Evolutionary conservation across 2,797 vertebrate species (phyloP), one percentile per base, ranked within the genome.

Genomic region (Coreius guichenoti): DNA sequence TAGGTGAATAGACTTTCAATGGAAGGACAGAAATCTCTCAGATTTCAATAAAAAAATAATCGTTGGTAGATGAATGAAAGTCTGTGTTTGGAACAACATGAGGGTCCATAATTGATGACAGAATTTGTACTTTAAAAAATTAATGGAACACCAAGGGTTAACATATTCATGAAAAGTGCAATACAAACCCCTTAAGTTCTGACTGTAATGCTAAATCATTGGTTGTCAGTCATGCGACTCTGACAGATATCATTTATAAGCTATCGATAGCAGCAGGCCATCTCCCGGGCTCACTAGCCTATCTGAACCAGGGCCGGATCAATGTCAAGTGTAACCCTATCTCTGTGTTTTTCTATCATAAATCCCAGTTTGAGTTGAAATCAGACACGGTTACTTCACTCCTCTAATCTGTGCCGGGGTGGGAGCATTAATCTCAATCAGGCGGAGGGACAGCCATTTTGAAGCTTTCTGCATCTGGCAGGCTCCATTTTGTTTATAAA

Each of bases 401-500:
- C 76, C 76, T 85, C 68, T 85, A 85, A 85, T 85, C 83, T 65
- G 83, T 58, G 76, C 69, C 31, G 76, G 76, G 83, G 54, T 73
- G 76, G 76, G 67, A 80, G 33, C 83, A 85, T 85, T 85, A 85
- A 85, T 85, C 83, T 85, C 67, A 85, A 85, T 85, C 83, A 85
- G 76, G 67, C 26, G 3, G 43, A 73, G 67, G 54, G 56, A 85
- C 83, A 61, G 56, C 76, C 83, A 85, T 85, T 85, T 85, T 79
- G 83, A 85, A 72, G 83, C 83, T 85, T 78, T 85, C 68, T 85
- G 67, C 67, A 80, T 80, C 67, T 85, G 83, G 77, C 76, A 85
- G 83, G 76, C 83, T 79, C 76, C 83, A 85, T 85, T 85, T 85
- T 85, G 76, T 73, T 85, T 85, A 85, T 80, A 85, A 85, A 85